Evolutionary conservation across 2,113 vertebrate genomes (phyloP).

Genomic region (Gallinago jamesoni): DNA sequence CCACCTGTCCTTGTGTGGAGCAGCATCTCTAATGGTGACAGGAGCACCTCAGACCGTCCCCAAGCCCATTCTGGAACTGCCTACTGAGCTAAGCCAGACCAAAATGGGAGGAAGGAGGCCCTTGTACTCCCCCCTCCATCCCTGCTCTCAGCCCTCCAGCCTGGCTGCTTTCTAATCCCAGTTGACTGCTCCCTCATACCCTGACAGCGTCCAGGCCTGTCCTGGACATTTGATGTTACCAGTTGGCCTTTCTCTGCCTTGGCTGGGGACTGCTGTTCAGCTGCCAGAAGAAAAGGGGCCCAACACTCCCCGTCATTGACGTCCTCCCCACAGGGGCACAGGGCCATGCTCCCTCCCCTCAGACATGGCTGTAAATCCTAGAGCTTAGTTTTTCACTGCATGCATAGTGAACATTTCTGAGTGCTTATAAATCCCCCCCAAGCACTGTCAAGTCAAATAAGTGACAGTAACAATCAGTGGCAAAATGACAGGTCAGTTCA

Average conservation of each 20-base stretch:
- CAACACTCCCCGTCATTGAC: neutral
- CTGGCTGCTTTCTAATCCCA: neutral
- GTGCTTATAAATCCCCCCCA: neutral
- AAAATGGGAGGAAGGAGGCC: neutral
- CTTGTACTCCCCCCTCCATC: neutral
- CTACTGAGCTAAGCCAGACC: neutral
- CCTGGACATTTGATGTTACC: neutral
- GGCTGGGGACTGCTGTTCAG: conserved; percentile 10
- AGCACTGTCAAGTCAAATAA: conserved; percentile 13
- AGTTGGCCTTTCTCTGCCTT: conserved; percentile 14
- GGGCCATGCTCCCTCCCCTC: neutral
- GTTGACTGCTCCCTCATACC: neutral
- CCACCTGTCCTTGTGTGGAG: neutral
- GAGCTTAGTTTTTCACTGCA: neutral
- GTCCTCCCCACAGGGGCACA: neutral
- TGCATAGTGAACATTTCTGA: neutral
- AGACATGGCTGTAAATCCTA: neutral
- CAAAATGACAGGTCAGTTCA: conserved; percentile 39
- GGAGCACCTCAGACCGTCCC: rapidly evolving
- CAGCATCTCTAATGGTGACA: neutral
- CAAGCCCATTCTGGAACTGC: neutral
- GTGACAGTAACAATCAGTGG: neutral
- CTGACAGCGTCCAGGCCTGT: neutral
- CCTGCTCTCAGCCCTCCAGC: neutral
- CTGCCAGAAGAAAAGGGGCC: conserved; percentile 5